Percentiles rank a stretch among this genome's conserved stretches.
Evolutionary conservation across 1,140 invertebrate species (phyloP).

Genomic region (Chlorops oryzae): DNA sequence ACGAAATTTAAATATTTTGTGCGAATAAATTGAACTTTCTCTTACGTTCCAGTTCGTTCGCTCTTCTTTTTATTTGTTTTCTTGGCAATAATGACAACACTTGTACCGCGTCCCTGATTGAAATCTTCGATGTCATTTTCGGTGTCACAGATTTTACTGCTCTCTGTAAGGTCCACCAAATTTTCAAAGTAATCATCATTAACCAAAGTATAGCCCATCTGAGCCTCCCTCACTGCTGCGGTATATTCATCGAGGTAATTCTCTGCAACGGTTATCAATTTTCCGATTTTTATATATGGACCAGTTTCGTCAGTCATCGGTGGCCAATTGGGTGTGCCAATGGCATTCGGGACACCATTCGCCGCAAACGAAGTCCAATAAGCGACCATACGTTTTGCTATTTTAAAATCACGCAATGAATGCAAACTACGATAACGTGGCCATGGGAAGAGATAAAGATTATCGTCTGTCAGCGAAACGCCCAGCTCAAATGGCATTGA

Average conservation of each 20-base stretch:
- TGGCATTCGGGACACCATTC: conserved; percentile 28
- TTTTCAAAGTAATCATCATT: conserved; percentile 41
- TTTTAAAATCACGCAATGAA: conserved; percentile 34
- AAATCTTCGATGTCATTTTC: conserved; percentile 12
- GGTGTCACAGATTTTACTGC: background rate
- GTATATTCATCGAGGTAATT: conserved; percentile 41
- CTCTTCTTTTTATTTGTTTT: conserved; percentile 26
- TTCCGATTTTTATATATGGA: conserved; percentile 38
- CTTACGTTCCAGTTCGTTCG: too few relatives aligned
- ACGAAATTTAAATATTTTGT: too few relatives aligned
- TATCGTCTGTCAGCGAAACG: conserved; percentile 42
- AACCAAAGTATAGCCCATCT: conserved; percentile 32
- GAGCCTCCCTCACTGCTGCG: conserved; percentile 28
- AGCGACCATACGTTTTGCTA: conserved; percentile 35
- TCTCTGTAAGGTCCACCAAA: conserved; percentile 21
- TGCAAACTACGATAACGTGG: conserved; percentile 28
- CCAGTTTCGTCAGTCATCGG: conserved; percentile 36
- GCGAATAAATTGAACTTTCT: too few relatives aligned
- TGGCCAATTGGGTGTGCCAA: conserved; percentile 30
- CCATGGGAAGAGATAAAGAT: conserved; percentile 48
- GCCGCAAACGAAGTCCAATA: conserved; percentile 43
- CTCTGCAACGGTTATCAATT: conserved; percentile 28
- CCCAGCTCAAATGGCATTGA: conserved; percentile 42
- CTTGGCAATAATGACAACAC: conserved; percentile 32
- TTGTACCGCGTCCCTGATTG: conserved; percentile 24